phyloP scores from a whole-genome alignment of 2,797 vertebrate species.

The Schizopygopsis malacanthus region DNA sequence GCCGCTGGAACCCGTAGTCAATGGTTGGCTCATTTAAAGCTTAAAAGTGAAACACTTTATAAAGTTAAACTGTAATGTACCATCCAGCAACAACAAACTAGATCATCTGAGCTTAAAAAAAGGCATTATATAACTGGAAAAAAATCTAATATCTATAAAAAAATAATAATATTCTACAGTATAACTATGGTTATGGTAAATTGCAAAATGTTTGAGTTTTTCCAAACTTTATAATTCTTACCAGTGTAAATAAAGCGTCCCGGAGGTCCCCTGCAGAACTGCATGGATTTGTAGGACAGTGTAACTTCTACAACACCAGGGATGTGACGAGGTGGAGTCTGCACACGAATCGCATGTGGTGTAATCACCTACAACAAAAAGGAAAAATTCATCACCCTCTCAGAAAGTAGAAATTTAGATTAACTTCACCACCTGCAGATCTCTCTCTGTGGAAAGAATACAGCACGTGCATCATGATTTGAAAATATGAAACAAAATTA shows the following conservation, averaged over 20 bases:
- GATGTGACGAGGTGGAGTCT: conserved; percentile 38
- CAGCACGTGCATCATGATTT: background rate
- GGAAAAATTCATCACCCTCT: background rate
- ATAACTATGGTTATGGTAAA: background rate
- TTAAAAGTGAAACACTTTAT: conserved; percentile 48
- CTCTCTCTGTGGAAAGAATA: too few species aligned
- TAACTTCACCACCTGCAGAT: background rate
- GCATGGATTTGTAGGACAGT: conserved; percentile 33
- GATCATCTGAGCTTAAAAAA: background rate
- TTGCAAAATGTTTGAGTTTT: background rate
- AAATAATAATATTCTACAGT: background rate
- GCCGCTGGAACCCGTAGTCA: conserved; percentile 84
- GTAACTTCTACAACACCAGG: conserved; percentile 46
- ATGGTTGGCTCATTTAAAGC: conserved; percentile 85
- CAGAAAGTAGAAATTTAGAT: background rate
- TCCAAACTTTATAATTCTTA: background rate
- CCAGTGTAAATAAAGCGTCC: conserved; percentile 45
- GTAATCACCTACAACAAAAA: conserved; percentile 33
- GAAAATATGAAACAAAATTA: background rate
- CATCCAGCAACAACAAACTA: background rate
- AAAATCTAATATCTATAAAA: background rate
- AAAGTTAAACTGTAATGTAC: background rate
- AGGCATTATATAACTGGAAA: background rate
- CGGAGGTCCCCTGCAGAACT: conserved; percentile 30
- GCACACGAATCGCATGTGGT: conserved; percentile 28